These are phyloP conservation scores for Aphrophora alni DNA, from an alignment of 2,888 invertebrate genomes.

Conservation along the genomic window DNA sequence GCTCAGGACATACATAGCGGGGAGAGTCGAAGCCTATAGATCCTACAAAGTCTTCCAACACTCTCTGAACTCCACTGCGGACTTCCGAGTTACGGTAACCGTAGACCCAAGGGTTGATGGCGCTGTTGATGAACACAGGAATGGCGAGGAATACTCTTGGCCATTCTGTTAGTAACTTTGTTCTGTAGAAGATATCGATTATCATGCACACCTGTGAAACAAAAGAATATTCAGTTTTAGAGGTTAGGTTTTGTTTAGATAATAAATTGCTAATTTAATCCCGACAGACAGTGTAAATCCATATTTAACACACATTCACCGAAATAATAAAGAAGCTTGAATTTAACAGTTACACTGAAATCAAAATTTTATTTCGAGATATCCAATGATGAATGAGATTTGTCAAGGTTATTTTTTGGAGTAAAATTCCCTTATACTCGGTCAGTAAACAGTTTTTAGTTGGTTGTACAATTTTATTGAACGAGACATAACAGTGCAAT, in stretches of 20 bases:
- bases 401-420: too few relatives aligned
- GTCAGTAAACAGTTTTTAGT: too few relatives aligned
- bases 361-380: too few relatives aligned
- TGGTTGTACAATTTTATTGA: too few relatives aligned
- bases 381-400: too few relatives aligned
- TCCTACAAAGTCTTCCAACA: slow-evolving; percentile 62
- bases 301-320: too few relatives aligned
- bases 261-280: neutral
- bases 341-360: too few relatives aligned
- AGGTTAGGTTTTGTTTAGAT: neutral
- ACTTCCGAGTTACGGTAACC: slow-evolving; percentile 69
- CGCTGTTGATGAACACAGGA: slow-evolving; percentile 65
- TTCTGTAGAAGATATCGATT: slow-evolving; percentile 21
- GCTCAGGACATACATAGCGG: slow-evolving; percentile 43
- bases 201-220: slow-evolving; percentile 35
- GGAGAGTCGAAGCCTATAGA: slow-evolving; percentile 50
- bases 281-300: too few relatives aligned
- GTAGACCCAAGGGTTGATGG: slow-evolving; percentile 70
- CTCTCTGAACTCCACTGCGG: slow-evolving; percentile 63
- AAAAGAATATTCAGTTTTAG: neutral
- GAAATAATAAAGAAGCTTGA: too few relatives aligned
- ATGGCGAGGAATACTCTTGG: slow-evolving; percentile 60
- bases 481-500: too few relatives aligned
- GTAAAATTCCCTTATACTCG: too few relatives aligned
- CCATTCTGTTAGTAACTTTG: slow-evolving; percentile 25